Evolutionary conservation across 1,140 invertebrate species (phyloP).

Genomic region (Adoxophyes honmai): DNA sequence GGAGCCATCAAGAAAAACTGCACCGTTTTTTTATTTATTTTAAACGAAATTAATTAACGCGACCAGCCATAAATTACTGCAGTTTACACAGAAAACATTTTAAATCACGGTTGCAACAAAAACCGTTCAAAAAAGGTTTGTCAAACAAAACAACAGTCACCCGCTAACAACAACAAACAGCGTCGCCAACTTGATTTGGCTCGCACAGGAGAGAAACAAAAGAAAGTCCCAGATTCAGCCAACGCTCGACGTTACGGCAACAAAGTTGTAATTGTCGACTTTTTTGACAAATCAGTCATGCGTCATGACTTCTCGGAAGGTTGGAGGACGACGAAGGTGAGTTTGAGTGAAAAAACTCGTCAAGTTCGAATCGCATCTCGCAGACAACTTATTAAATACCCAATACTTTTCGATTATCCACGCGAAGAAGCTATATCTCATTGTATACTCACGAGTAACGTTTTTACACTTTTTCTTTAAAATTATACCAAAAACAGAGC

Average conservation of each 20-base stretch:
- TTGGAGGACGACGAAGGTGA: slow-evolving; percentile 49
- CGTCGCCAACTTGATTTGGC: slow-evolving; percentile 51
- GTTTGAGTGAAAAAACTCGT: slow-evolving; percentile 37
- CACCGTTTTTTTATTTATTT: too few species aligned
- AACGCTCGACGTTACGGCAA: slow-evolving; percentile 42
- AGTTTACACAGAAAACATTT: background rate
- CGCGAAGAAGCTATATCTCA: background rate
- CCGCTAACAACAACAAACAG: slow-evolving; percentile 38
- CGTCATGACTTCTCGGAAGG: slow-evolving; percentile 66
- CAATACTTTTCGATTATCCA: background rate
- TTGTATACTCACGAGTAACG: background rate
- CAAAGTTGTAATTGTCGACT: slow-evolving; percentile 54
- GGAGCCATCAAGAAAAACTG: too few species aligned
- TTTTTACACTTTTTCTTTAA: background rate
- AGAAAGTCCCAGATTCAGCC: slow-evolving; percentile 45
- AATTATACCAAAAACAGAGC: background rate
- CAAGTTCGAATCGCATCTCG: background rate
- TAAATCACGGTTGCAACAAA: slow-evolving; percentile 20
- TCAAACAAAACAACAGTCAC: slow-evolving; percentile 46
- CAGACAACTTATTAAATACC: background rate
- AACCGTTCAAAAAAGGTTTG: slow-evolving; percentile 31
- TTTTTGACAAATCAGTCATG: slow-evolving; percentile 39
- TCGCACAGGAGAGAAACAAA: slow-evolving; percentile 52
- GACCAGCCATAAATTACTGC: slow-evolving; percentile 1
- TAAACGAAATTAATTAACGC: slow-evolving; percentile 7